Evolutionary conservation across 2,797 vertebrate genomes (phyloP).

Genomic region (Chrysocyon brachyurus): DNA sequence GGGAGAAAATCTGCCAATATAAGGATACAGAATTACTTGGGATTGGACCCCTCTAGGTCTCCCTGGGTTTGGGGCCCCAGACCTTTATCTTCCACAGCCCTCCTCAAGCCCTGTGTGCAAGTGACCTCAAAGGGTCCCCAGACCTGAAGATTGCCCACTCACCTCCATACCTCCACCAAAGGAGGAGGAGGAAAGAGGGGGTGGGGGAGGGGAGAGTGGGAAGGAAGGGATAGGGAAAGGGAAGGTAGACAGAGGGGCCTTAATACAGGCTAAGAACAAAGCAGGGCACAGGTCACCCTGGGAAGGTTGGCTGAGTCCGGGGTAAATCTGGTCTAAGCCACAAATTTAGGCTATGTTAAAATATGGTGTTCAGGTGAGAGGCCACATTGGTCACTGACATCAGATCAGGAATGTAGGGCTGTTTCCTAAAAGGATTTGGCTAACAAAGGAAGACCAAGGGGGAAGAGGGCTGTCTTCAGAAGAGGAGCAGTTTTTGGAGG

Average conservation of each 20-base stretch:
- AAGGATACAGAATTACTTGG: neutral
- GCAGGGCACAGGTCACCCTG: neutral
- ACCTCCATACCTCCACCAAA: neutral
- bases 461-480: neutral
- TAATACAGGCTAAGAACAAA: neutral
- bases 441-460: neutral
- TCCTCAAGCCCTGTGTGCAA: neutral
- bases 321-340: neutral
- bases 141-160: neutral
- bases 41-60: neutral
- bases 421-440: neutral
- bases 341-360: neutral
- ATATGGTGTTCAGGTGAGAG: neutral
- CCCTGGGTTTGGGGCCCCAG: neutral
- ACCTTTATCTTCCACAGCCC: neutral
- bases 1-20: neutral
- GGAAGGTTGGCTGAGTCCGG: neutral
- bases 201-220: no score
- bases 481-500: neutral
- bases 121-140: neutral
- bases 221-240: no score
- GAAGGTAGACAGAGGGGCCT: neutral
- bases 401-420: neutral
- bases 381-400: neutral
- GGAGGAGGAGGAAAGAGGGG: neutral